Evolutionary conservation across 2,888 invertebrate species (phyloP).

Genomic region (Glyphotaelius pellucidus): DNA sequence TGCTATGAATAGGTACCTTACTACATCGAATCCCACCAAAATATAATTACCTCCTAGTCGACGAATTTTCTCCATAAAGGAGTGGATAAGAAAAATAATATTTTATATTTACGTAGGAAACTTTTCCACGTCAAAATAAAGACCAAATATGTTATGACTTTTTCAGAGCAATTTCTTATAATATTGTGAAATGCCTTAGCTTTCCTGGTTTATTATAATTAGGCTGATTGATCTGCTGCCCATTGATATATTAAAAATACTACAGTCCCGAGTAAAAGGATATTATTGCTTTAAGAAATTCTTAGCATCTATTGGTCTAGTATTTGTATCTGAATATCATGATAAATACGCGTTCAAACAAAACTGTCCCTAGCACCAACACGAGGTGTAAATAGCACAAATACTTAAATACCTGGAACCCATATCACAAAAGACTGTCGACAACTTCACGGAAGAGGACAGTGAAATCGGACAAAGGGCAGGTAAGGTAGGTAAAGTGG

Average conservation of each 20-base stretch:
- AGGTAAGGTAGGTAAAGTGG: neutral
- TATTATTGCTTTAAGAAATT: neutral
- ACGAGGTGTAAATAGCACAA: constrained; percentile 24
- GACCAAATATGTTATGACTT: neutral
- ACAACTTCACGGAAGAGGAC: constrained; percentile 35
- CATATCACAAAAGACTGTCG: constrained; percentile 26
- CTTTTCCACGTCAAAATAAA: neutral
- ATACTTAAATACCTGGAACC: constrained; percentile 51
- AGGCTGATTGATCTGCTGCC: neutral
- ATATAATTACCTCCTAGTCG: neutral
- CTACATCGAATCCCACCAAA: neutral
- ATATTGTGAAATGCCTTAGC: neutral
- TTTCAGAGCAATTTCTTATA: neutral
- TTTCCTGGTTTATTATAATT: neutral
- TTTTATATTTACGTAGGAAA: neutral
- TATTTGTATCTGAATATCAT: neutral
- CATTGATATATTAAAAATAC: neutral
- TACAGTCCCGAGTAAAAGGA: neutral
- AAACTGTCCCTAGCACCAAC: neutral
- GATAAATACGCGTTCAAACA: neutral
- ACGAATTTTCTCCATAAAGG: neutral
- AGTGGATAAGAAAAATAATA: neutral
- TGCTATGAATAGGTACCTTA: neutral
- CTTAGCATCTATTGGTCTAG: neutral
- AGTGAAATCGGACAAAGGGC: constrained; percentile 20